Base-by-base conservation (phyloP, 1,140 invertebrate genomes). In the Drosophila navojoa region DNA sequence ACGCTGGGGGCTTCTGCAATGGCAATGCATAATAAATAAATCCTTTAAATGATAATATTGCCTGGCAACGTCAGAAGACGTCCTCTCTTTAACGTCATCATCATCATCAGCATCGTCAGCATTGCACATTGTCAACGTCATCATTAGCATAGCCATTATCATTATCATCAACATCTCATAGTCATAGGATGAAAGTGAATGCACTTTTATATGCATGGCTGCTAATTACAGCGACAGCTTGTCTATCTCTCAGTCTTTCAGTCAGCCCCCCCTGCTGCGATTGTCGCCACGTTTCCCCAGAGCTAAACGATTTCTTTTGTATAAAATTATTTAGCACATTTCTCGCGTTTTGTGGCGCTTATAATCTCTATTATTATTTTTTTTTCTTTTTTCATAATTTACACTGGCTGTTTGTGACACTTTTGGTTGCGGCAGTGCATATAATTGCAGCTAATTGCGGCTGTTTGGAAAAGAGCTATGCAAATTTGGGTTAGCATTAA, bases 201-300 rank as follows among this genome's bases (percentile, higher is more conserved):
- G 81, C 82, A 86, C 79, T 86, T 87, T 87, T 87, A 87, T 86
- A 87, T 86, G 79, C 81, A 86, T 86, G 79, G 70, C 61, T 63
- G 81, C 81, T 86, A 86, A 86, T 86, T 86, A 86, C 81, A 82
- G 82, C 79, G 81, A 78, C 81, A 86, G 81, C 85, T 85, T 85
- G 78, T 87, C 78, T 78, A 74, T 76, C 72, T 50, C 49, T 50
- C 63, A 35, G 64, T 58, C 53, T 49, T 11, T 49, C 63, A 54
- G 45, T 11, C 49, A 35, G 67, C 25, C 35, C n/a, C 29, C 27
- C 13, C 57, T 55, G 9, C 45, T 19, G 32, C 16, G 35, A n/a
- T 62, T 52, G 55, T 58, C 54, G 22, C 25, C 74, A 15, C 49
- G 45, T 53, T 60, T 76, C 68, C 81, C 68, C 63, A 50, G 61